Percentiles rank a stretch among this genome's conserved stretches.
Evolutionary conservation across 2,113 vertebrate species (phyloP).

Genomic region (Chroicocephalus ridibundus): DNA sequence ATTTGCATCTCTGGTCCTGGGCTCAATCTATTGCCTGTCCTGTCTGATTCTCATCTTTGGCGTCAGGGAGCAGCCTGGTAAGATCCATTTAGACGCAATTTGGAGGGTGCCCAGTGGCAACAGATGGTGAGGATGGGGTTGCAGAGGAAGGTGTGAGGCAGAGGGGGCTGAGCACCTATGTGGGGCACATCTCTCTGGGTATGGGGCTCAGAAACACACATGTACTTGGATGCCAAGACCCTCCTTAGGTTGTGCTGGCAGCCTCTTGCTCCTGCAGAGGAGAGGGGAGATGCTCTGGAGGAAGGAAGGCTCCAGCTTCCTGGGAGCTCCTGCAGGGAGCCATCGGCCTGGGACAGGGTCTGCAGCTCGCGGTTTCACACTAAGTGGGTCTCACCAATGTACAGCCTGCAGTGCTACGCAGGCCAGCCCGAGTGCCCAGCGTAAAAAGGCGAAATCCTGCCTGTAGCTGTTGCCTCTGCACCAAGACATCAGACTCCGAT

Average conservation of each 20-base stretch:
- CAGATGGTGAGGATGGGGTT: background rate
- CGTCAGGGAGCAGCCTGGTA: conserved; percentile 75
- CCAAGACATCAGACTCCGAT: fast-evolving
- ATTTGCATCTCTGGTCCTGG: conserved; percentile 68
- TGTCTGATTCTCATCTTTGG: conserved; percentile 74
- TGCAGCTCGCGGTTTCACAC: background rate
- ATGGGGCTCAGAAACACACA: background rate
- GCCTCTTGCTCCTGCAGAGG: background rate
- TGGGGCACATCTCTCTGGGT: background rate
- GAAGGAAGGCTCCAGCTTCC: background rate
- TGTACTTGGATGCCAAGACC: background rate
- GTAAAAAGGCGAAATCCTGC: background rate
- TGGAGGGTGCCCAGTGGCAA: background rate
- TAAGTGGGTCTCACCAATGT: background rate
- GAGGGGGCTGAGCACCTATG: background rate
- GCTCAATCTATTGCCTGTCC: conserved; percentile 70
- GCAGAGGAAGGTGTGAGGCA: background rate
- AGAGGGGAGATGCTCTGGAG: background rate
- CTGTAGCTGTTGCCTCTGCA: background rate
- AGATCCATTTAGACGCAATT: background rate
- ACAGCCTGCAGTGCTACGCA: background rate
- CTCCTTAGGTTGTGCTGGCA: background rate
- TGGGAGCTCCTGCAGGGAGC: background rate
- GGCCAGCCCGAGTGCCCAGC: fast-evolving
- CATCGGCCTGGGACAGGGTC: background rate